phyloP scores from a whole-genome alignment of 1,140 invertebrate genomes.

The Drosophila serrata region DNA sequence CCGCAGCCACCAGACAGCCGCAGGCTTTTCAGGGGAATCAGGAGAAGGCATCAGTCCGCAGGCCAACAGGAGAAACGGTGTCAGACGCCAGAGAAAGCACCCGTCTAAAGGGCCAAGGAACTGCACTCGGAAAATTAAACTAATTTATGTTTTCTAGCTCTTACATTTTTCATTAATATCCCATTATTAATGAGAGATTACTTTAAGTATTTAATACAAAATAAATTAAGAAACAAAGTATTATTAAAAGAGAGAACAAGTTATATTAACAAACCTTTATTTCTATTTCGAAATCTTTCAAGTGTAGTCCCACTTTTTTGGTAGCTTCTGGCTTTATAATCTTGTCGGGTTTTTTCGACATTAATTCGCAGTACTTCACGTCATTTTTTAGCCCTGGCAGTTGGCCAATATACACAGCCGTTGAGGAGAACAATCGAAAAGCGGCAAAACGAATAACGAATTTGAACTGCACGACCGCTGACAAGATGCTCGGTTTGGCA shows the following conservation, averaged over 20 bases:
- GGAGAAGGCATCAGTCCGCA: slow-evolving; percentile 20
- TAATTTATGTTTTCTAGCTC: neutral
- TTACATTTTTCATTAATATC: rapidly evolving
- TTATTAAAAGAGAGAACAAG: too few relatives aligned
- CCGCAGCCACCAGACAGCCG: slow-evolving; percentile 24
- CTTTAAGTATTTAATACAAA: too few relatives aligned
- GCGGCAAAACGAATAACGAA: slow-evolving; percentile 31
- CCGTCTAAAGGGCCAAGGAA: slow-evolving; percentile 4
- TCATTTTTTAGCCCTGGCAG: slow-evolving; percentile 67
- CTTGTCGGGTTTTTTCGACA: slow-evolving; percentile 63
- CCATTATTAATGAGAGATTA: neutral
- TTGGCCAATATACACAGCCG: slow-evolving; percentile 58
- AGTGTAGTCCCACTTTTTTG: slow-evolving; percentile 16
- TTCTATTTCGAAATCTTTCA: too few relatives aligned
- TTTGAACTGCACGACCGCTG: slow-evolving; percentile 52
- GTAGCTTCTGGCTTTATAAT: slow-evolving; percentile 52
- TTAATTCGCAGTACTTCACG: slow-evolving; percentile 60
- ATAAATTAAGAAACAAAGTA: too few relatives aligned
- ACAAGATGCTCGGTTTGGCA: slow-evolving; percentile 65
- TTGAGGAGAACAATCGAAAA: slow-evolving; percentile 32
- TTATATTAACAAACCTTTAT: too few relatives aligned
- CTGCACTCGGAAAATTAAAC: neutral
- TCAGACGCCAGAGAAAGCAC: slow-evolving; percentile 30
- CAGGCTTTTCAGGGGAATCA: slow-evolving; percentile 13
- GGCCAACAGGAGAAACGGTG: slow-evolving; percentile 10